Percentiles rank a stretch among this genome's conserved stretches.
Conservation (phyloP, 2,113 vertebrate species). For the Montifringilla adamsi region DNA sequence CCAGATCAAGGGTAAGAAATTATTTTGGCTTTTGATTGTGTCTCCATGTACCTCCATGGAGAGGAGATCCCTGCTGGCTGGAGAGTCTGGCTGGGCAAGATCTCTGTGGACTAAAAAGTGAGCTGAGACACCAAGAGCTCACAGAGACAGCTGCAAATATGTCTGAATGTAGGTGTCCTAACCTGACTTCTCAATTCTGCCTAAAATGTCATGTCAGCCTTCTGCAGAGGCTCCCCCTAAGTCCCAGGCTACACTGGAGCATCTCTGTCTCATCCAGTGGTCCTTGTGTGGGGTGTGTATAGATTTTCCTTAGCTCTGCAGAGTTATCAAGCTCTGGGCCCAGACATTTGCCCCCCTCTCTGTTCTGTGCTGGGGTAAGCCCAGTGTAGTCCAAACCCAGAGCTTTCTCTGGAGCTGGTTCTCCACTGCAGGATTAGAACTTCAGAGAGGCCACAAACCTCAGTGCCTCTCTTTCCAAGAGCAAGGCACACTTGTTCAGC, state of each 20-base stretch:
- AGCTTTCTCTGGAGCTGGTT: neutral
- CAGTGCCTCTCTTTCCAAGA: slow-evolving; percentile 2
- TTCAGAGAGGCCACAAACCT: slow-evolving; percentile 44
- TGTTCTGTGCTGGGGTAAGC: neutral
- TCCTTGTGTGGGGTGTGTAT: rapidly evolving
- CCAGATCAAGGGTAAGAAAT: neutral
- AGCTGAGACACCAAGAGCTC: neutral
- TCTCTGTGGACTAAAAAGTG: neutral
- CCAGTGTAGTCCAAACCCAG: neutral
- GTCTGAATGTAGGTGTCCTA: neutral
- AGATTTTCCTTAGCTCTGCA: neutral
- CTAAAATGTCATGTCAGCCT: neutral
- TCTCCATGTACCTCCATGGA: neutral
- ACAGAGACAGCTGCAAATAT: neutral
- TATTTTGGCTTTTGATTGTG: neutral
- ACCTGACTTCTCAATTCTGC: neutral
- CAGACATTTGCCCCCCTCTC: neutral
- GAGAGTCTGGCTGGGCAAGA: neutral
- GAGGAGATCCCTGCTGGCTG: neutral
- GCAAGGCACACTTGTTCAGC: slow-evolving; percentile 36
- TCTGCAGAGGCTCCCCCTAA: rapidly evolving
- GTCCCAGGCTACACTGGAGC: neutral
- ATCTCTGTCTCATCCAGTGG: neutral
- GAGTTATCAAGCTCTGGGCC: neutral
- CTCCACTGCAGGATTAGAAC: neutral